Percentiles rank a stretch among this genome's conserved stretches.
These are phyloP conservation scores for Montifringilla adamsi DNA, from an alignment of 2,113 vertebrate genomes.

Conservation along the genomic window DNA sequence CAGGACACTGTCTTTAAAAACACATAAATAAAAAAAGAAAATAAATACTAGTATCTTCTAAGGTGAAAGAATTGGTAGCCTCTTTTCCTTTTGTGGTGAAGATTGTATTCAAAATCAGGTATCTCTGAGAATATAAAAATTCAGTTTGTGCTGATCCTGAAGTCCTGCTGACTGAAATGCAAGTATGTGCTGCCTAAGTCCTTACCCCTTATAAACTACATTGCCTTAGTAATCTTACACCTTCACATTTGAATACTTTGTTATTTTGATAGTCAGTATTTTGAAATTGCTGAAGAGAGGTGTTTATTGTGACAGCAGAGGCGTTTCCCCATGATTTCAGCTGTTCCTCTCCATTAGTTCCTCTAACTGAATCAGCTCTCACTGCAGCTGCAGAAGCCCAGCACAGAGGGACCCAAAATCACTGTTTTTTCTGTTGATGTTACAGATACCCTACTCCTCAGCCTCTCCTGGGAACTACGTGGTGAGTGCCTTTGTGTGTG, in stretches of 20 bases:
- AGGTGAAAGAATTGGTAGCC: not conserved
- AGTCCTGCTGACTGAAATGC: not conserved
- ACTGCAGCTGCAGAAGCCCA: not conserved
- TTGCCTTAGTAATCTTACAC: not conserved
- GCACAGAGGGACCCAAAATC: not conserved
- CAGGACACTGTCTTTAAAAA: not conserved
- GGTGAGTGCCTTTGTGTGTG: conserved; percentile 78
- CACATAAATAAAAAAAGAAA: not conserved
- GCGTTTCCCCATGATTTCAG: not conserved
- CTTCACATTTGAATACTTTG: not conserved
- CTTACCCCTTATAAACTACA: not conserved
- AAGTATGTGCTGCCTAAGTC: not conserved
- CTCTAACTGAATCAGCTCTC: not conserved
- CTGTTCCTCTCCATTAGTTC: not conserved
- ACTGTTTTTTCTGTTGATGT: conserved; percentile 58
- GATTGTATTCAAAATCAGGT: not conserved
- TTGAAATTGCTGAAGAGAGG: not conserved
- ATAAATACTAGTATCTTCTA: not conserved
- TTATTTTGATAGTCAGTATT: not conserved
- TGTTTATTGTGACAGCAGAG: not conserved
- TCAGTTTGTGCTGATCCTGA: not conserved
- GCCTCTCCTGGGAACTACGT: conserved; percentile 97
- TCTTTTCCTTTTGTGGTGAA: not conserved
- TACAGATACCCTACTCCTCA: conserved; percentile 94
- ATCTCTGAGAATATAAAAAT: not conserved